Conservation (phyloP, 2,113 vertebrate genomes). For the Semicossyphus pulcher region DNA sequence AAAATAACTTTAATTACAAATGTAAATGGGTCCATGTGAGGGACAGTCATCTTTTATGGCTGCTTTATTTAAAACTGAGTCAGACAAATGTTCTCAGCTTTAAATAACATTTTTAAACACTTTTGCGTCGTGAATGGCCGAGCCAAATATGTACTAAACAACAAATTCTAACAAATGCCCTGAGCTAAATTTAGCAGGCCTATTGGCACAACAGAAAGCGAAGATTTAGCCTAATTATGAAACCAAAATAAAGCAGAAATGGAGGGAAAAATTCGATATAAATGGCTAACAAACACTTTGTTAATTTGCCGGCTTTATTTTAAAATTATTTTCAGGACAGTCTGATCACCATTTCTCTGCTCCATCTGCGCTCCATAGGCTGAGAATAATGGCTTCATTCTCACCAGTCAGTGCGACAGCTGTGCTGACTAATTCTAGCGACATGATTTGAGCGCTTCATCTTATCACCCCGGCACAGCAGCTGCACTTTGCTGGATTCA, state of each 20-base stretch:
- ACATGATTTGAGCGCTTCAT: conserved; percentile 30
- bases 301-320: not conserved
- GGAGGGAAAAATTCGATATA: not conserved
- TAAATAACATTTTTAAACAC: conserved; percentile 10
- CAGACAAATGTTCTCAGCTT: conserved; percentile 35
- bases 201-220: not conserved
- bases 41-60: conserved; percentile 16
- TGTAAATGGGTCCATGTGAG: conserved; percentile 14
- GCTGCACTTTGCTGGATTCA: conserved; percentile 20
- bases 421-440: conserved; percentile 52
- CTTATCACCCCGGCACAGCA: conserved; percentile 36
- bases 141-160: not conserved
- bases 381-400: conserved; percentile 50
- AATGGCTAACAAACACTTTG: not conserved
- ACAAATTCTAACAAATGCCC: not conserved
- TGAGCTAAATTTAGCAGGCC: not conserved
- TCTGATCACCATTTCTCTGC: conserved; percentile 1
- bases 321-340: not conserved
- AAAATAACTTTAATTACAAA: conserved; percentile 31
- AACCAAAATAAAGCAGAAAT: not conserved
- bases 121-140: not conserved
- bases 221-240: not conserved
- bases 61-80: conserved; percentile 6
- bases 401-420: conserved; percentile 45
- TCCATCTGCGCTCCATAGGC: conserved; percentile 1